These are phyloP conservation scores for Mercenaria mercenaria DNA, from an alignment of 1,140 invertebrate species.

Conservation along the genomic window DNA sequence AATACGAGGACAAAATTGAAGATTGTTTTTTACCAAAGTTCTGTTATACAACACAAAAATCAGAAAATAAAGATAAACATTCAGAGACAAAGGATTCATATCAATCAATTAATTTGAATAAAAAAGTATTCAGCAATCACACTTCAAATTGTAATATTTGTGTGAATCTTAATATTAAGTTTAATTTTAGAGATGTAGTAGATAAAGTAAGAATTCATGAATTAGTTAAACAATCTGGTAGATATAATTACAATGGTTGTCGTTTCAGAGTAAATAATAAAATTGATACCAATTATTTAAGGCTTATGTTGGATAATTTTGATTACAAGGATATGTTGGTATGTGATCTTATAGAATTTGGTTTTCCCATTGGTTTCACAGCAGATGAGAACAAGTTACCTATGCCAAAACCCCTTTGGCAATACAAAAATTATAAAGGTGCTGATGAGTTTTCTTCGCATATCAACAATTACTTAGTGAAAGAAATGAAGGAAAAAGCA, in stretches of 20 bases:
- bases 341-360: not conserved
- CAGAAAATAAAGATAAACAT: too few relatives aligned
- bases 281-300: not conserved
- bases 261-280: not conserved
- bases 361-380: not conserved
- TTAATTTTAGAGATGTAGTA: too few relatives aligned
- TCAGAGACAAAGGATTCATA: too few relatives aligned
- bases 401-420: not conserved
- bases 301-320: not conserved
- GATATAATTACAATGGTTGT: not conserved
- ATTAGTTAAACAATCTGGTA: not conserved
- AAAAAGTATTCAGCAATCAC: too few relatives aligned
- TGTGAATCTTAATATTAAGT: too few relatives aligned
- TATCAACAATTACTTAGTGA: not conserved
- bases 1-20: too few relatives aligned
- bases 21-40: too few relatives aligned
- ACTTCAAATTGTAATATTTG: too few relatives aligned
- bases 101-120: too few relatives aligned
- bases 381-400: not conserved
- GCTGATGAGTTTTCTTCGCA: not conserved
- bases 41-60: too few relatives aligned
- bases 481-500: not conserved
- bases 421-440: slow-evolving; percentile 2
- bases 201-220: too few relatives aligned
- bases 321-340: not conserved